phyloP scores from a whole-genome alignment of 2,888 invertebrate species.

The Andrena bicolor region DNA sequence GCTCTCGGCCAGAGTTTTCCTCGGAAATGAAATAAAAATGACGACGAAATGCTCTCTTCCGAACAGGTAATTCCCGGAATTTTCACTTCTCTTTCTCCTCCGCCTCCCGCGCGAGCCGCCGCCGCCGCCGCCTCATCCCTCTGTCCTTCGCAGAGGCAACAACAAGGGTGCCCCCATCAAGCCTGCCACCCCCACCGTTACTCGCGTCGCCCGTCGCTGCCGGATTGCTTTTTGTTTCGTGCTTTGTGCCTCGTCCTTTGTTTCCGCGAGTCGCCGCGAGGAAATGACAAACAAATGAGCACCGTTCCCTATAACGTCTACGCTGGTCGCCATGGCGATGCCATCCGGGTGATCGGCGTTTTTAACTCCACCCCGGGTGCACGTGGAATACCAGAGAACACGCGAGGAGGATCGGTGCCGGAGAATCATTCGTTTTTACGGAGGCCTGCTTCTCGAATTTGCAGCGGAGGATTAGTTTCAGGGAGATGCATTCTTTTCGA shows the following conservation, averaged over 20 bases:
- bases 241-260: constrained; percentile 76
- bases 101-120: constrained; percentile 41
- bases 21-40: constrained; percentile 77
- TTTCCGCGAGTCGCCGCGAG: constrained; percentile 81
- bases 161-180: constrained; percentile 65
- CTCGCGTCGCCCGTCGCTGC: constrained; percentile 46
- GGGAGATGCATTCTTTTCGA: too few relatives aligned
- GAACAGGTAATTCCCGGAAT: constrained; percentile 82
- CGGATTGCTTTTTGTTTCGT: constrained; percentile 81
- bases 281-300: constrained; percentile 85
- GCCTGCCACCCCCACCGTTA: constrained; percentile 45
- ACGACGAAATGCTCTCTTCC: constrained; percentile 79
- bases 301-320: constrained; percentile 70
- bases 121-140: constrained; percentile 51
- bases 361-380: constrained; percentile 45
- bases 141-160: constrained; percentile 54
- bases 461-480: too few relatives aligned
- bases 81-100: constrained; percentile 68
- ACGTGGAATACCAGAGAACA: too few relatives aligned
- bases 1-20: constrained; percentile 65
- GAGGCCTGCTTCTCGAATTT: too few relatives aligned
- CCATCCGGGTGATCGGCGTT: constrained; percentile 64
- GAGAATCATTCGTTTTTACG: background rate
- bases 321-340: constrained; percentile 72
- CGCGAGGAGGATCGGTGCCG: too few relatives aligned